These are phyloP conservation scores for Mercenaria mercenaria DNA, from an alignment of 1,140 invertebrate genomes.

Conservation along the genomic window DNA sequence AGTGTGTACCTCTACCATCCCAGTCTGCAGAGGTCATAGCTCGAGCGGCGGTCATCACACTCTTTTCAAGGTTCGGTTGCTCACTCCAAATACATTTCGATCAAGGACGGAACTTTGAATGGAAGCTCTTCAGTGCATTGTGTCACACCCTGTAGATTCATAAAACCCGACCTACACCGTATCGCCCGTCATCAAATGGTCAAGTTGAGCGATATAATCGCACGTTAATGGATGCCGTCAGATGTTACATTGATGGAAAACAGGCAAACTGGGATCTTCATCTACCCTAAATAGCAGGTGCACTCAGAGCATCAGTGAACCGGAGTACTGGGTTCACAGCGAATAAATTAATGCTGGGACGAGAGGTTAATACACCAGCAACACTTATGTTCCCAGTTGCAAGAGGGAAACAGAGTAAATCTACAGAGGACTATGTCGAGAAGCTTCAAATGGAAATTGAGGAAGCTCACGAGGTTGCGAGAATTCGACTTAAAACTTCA, in stretches of 20 bases:
- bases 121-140: too few species aligned
- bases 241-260: background rate
- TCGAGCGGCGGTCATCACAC: background rate
- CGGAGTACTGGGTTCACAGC: too few species aligned
- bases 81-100: background rate
- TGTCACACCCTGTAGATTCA: too few species aligned
- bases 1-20: too few species aligned
- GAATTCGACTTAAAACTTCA: background rate
- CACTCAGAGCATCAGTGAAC: background rate
- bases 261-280: background rate
- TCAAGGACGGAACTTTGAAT: background rate
- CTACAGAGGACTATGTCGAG: background rate
- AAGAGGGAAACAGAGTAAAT: too few species aligned
- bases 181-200: too few species aligned
- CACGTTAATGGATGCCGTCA: slow-evolving; percentile 21
- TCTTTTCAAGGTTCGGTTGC: background rate
- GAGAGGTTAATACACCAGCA: too few species aligned
- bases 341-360: too few species aligned
- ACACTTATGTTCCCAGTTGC: background rate
- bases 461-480: background rate
- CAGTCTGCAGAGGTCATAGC: background rate
- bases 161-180: background rate
- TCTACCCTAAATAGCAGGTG: background rate
- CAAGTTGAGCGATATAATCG: slow-evolving; percentile 59
- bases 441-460: background rate